Evolutionary conservation across 2,797 vertebrate species (phyloP).

Genomic region (Capromys pilorides): DNA sequence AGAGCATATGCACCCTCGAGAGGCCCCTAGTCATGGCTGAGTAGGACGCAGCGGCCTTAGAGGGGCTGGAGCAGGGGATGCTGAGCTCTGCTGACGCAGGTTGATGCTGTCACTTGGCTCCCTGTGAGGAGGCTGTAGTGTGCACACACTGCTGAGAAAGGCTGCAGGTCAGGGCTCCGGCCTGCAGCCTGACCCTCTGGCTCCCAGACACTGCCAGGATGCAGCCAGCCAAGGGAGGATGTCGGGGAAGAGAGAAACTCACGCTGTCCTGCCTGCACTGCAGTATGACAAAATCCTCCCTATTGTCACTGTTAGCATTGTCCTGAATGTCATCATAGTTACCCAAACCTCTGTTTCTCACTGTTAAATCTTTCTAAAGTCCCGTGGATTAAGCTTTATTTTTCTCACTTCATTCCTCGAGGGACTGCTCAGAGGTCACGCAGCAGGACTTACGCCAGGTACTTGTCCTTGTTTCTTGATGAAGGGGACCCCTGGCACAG

Average conservation of each 20-base stretch:
- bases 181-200: background rate
- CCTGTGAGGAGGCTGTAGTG: background rate
- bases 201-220: background rate
- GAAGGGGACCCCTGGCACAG: too few species aligned
- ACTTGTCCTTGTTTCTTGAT: background rate
- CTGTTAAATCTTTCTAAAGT: background rate
- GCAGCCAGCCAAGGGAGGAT: background rate
- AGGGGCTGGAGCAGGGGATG: background rate
- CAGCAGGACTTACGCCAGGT: background rate
- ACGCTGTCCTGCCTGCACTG: rapidly evolving
- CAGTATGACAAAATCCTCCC: background rate
- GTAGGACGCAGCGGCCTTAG: rapidly evolving
- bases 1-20: background rate
- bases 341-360: background rate
- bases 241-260: background rate
- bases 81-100: background rate
- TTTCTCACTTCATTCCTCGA: background rate
- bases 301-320: rapidly evolving
- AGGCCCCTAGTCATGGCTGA: background rate
- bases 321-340: background rate
- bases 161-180: background rate
- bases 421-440: background rate
- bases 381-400: background rate
- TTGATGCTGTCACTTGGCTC: background rate
- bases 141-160: background rate